A percentile compares a stretch with the other conserved stretches of the same genome.
These are phyloP conservation scores for Archegozetes longisetosus DNA, from an alignment of 1,140 invertebrate genomes.

Conservation along the genomic window DNA sequence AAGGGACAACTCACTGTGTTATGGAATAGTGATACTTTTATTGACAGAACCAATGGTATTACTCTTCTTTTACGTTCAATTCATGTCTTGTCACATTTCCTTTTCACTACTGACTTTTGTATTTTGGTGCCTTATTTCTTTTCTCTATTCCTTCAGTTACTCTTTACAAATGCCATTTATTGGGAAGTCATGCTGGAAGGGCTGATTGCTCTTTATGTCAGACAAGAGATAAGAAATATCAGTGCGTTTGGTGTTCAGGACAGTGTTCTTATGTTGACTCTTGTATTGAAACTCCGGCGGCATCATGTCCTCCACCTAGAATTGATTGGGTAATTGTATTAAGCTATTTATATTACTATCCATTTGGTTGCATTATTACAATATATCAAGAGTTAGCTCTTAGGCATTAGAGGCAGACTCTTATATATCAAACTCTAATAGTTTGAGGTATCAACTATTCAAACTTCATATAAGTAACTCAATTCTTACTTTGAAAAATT, in stretches of 20 bases:
- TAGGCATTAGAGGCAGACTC: no score
- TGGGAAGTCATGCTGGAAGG: conserved; percentile 76
- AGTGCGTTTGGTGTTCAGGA: conserved; percentile 80
- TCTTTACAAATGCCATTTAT: conserved; percentile 81
- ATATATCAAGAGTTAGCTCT: no score
- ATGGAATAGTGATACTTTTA: conserved; percentile 81
- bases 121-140: neutral
- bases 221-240: conserved; percentile 58
- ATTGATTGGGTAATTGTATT: conserved; percentile 59
- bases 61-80: neutral
- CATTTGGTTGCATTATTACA: no score
- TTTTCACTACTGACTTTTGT: neutral
- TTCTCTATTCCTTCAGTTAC: conserved; percentile 39
- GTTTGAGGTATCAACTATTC: no score
- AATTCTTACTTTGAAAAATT: no score
- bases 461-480: no score
- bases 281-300: conserved; percentile 47
- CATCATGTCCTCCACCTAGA: conserved; percentile 66
- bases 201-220: conserved; percentile 87
- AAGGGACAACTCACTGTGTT: conserved; percentile 72
- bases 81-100: neutral
- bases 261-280: conserved; percentile 67
- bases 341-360: no score
- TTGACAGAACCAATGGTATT: conserved; percentile 55
- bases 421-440: no score